A percentile compares a stretch with the other conserved stretches of the same genome.
These are phyloP conservation scores for Drymonia ruficornis DNA, from an alignment of 2,888 invertebrate species.

Conservation along the genomic window DNA sequence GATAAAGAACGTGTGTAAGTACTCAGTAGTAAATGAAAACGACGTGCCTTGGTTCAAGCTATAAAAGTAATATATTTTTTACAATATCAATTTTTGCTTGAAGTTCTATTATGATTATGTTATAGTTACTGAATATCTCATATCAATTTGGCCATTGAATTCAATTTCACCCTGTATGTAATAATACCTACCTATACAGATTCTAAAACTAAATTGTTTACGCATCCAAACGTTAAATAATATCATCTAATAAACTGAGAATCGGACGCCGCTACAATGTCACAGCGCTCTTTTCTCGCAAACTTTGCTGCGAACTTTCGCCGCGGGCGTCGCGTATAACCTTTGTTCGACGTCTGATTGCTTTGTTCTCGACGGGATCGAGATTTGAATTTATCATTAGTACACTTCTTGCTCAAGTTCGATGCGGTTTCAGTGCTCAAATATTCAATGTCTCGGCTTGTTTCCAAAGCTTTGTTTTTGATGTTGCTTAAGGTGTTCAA, in stretches of 20 bases:
- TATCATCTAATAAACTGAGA: conserved; percentile 30
- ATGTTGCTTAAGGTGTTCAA: conserved; percentile 38
- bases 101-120: too few relatives aligned
- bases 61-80: too few relatives aligned
- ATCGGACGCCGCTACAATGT: conserved; percentile 41
- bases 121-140: too few relatives aligned
- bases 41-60: too few relatives aligned
- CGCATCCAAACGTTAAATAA: too few relatives aligned
- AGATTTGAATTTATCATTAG: conserved; percentile 82
- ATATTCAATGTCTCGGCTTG: conserved; percentile 69
- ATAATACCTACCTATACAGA: too few relatives aligned
- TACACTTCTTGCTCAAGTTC: conserved; percentile 54
- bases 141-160: too few relatives aligned
- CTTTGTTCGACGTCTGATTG: conserved; percentile 77
- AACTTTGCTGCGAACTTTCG: conserved; percentile 52
- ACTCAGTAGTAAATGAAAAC: too few relatives aligned
- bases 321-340: conserved; percentile 54
- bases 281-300: conserved; percentile 48
- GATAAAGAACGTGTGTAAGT: too few relatives aligned
- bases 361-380: conserved; percentile 69
- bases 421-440: conserved; percentile 62
- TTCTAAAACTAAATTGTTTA: too few relatives aligned
- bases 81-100: too few relatives aligned
- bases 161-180: too few relatives aligned
- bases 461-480: conserved; percentile 54